A percentile compares a stretch with the other conserved stretches of the same genome.
phyloP scores from a whole-genome alignment of 2,797 vertebrate genomes.

The Alosa sapidissima region DNA sequence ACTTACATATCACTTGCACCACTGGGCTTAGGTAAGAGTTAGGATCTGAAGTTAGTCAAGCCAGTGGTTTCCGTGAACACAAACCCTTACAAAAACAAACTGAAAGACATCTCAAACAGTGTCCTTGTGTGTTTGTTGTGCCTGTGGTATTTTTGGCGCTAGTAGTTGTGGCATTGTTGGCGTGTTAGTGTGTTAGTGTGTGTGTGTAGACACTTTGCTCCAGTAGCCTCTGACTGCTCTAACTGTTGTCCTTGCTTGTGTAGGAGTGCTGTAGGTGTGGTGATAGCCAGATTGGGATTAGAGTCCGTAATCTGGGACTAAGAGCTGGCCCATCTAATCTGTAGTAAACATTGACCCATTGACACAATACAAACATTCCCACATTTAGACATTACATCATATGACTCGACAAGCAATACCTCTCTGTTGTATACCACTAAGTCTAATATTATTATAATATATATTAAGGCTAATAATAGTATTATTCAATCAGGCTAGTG shows the following conservation, averaged over 20 bases:
- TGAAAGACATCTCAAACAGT: too few species aligned
- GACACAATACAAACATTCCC: slow-evolving; percentile 25
- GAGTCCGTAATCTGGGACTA: slow-evolving; percentile 66
- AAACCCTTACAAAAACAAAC: too few species aligned
- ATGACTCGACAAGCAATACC: not conserved
- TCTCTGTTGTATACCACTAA: not conserved
- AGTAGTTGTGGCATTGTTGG: not conserved
- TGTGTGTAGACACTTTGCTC: not conserved
- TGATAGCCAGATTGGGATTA: slow-evolving; percentile 72
- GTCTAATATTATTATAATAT: too few species aligned
- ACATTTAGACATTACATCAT: not conserved
- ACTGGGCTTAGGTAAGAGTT: too few species aligned
- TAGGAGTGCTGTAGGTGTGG: slow-evolving; percentile 11
- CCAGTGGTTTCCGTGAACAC: too few species aligned
- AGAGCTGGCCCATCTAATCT: slow-evolving; percentile 57
- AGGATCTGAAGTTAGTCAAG: too few species aligned
- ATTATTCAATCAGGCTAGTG: not conserved
- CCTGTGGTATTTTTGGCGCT: not conserved
- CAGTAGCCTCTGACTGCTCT: not conserved
- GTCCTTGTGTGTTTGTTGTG: too few species aligned
- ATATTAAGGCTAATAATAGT: too few species aligned
- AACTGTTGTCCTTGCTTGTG: slow-evolving; percentile 23
- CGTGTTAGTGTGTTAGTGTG: not conserved
- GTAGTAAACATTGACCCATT: slow-evolving; percentile 42
- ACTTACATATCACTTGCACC: too few species aligned